Evolutionary conservation across 2,113 vertebrate genomes (phyloP).

Genomic region (Trogon melanurus): DNA sequence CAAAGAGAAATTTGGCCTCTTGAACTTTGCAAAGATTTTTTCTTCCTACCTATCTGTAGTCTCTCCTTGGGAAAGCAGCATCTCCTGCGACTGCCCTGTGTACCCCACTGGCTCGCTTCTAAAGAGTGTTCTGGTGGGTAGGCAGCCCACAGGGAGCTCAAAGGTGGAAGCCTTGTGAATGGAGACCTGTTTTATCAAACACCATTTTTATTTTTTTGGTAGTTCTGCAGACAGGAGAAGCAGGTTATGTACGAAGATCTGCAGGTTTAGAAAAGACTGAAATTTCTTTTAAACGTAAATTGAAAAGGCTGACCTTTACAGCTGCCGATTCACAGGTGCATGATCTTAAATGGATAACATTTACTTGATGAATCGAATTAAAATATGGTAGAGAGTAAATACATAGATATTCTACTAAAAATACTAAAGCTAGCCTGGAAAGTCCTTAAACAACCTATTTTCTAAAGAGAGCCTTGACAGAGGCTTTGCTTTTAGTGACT

Average conservation of each 20-base stretch:
- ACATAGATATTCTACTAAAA: constrained; percentile 29
- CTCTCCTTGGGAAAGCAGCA: neutral
- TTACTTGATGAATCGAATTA: constrained; percentile 43
- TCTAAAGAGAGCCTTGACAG: neutral
- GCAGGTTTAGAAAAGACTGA: constrained; percentile 29
- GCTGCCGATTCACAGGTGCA: neutral
- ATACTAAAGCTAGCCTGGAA: neutral
- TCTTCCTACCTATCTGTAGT: neutral
- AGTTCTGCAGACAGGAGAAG: neutral
- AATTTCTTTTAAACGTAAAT: constrained; percentile 20
- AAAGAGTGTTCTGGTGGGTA: neutral
- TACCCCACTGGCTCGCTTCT: neutral
- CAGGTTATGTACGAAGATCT: neutral
- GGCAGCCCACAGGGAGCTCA: neutral
- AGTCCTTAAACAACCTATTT: constrained; percentile 18
- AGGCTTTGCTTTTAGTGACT: constrained; percentile 25
- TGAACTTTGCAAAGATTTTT: constrained; percentile 13
- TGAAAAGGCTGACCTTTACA: constrained; percentile 50
- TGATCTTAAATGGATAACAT: constrained; percentile 32
- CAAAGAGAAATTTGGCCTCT: constrained; percentile 12
- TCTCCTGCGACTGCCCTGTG: neutral
- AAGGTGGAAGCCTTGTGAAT: neutral
- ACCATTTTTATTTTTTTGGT: neutral
- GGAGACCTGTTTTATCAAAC: neutral
- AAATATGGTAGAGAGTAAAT: constrained; percentile 32